Base-by-base conservation (phyloP, 2,113 vertebrate species). In the Micromys minutus region DNA sequence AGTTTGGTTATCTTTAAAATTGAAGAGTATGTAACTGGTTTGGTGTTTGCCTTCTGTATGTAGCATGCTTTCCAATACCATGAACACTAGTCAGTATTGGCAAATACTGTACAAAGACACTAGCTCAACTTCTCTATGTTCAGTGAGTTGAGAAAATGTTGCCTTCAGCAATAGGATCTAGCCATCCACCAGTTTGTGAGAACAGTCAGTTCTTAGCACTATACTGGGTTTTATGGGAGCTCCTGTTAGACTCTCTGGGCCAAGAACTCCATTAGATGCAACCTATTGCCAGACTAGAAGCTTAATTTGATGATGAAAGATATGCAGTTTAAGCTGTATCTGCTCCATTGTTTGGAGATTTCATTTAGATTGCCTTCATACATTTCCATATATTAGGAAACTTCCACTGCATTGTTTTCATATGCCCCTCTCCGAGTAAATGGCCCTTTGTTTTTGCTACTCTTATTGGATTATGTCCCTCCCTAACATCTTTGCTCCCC, bases 401-500 rank as follows among this genome's bases (percentile, higher is more conserved):
- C 21, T 39, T 59, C 36, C 39, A 59, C 36, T 81, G 12, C 15
- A 4, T 8, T 24, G 12, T 83, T 61, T 83, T 5, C 55, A 61
- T 42, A 61, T 17, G 55, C 39, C 5, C n/a, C 24, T 6, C 26
- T 12, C n/a, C n/a, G n/a, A n/a, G n/a, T 1, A 81, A 59, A 17
- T 83, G 36, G 24, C 24, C 3, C 24, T 61, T 61, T 39, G 12
- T 42, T 42, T 29, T 29, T 59, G 7, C n/a, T 42, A n/a, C 9
- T 61, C 55, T 79, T 52, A 29, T 26, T 22, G 26, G 17, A 80
- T 57, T 39, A 11, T 59, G 36, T 59, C 36, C 36, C 12, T 59
- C 1, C 24, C n/a, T 29, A 29, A 4, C n/a, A 0, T 42, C 22
- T 9, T 29, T 2, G 1, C 55, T 57, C 7, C 7, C 3, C 3